Conservation (phyloP, 1,140 invertebrate genomes). For the Prorops nasuta region DNA sequence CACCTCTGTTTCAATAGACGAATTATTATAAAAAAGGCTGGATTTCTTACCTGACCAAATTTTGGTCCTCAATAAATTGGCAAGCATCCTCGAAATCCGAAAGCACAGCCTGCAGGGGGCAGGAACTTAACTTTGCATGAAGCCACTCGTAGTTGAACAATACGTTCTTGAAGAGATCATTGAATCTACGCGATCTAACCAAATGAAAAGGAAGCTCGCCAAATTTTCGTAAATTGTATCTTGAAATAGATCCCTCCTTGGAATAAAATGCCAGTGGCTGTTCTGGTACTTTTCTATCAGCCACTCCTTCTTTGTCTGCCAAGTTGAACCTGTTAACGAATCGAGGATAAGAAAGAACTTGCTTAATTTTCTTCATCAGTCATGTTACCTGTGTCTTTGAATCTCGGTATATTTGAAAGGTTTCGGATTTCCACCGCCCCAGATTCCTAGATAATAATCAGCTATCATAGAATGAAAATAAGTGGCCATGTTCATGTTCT, state of each 20-base stretch:
- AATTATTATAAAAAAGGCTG: neutral
- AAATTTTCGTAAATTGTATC: conserved; percentile 90
- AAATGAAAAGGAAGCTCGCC: conserved; percentile 95
- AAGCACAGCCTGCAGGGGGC: conserved; percentile 90
- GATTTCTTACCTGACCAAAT: conserved; percentile 68
- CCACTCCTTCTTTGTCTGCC: conserved; percentile 87
- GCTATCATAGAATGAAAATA: conserved; percentile 97
- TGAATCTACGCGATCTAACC: conserved; percentile 84
- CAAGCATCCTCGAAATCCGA: conserved; percentile 96
- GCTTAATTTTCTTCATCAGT: too few species aligned
- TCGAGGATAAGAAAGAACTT: too few species aligned
- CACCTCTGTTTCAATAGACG: neutral
- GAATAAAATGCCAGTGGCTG: conserved; percentile 92
- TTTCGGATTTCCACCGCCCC: conserved; percentile 91
- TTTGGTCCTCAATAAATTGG: conserved; percentile 79
- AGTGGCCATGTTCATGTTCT: conserved; percentile 93
- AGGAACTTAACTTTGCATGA: conserved; percentile 92
- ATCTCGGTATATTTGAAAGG: conserved; percentile 97
- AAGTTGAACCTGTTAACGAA: conserved; percentile 69
- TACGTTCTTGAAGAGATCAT: conserved; percentile 90
- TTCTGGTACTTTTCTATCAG: conserved; percentile 92
- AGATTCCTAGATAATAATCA: conserved; percentile 96
- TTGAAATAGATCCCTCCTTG: conserved; percentile 81
- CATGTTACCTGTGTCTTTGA: conserved; percentile 74
- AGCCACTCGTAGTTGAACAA: conserved; percentile 98